These are phyloP conservation scores for Aphelocoma coerulescens DNA, from an alignment of 2,113 vertebrate genomes.

Conservation along the genomic window DNA sequence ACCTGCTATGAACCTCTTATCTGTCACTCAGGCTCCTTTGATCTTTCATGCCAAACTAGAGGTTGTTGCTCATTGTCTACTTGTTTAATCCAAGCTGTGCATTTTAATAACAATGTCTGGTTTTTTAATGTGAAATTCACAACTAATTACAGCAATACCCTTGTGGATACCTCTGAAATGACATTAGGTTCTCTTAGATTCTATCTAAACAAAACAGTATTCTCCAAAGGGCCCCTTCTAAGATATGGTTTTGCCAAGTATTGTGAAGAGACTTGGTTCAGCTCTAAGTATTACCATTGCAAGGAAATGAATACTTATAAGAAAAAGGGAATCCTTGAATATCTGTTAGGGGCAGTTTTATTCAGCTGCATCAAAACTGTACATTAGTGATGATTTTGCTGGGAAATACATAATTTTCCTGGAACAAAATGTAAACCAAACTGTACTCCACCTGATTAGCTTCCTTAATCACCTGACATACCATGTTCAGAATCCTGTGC, in stretches of 20 bases:
- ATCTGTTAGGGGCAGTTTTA: neutral
- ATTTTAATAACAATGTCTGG: neutral
- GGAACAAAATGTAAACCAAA: neutral
- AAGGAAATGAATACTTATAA: neutral
- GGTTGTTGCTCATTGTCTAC: neutral
- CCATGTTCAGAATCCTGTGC: neutral
- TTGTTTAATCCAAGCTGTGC: neutral
- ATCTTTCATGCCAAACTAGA: neutral
- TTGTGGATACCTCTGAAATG: neutral
- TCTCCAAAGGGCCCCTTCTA: neutral
- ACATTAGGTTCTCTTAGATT: neutral
- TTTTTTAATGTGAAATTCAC: neutral
- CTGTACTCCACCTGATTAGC: no score
- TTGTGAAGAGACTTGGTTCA: neutral
- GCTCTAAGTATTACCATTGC: neutral
- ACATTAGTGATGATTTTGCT: neutral
- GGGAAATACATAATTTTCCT: neutral
- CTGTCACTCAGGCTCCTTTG: neutral
- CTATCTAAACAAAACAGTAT: neutral
- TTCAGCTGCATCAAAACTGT: neutral
- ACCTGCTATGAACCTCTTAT: neutral
- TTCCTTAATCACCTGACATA: neutral
- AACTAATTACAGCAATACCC: neutral
- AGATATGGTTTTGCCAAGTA: neutral
- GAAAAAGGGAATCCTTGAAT: neutral